These are phyloP conservation scores for Rhagologus leucostigma DNA, from an alignment of 2,113 vertebrate genomes.

Conservation along the genomic window DNA sequence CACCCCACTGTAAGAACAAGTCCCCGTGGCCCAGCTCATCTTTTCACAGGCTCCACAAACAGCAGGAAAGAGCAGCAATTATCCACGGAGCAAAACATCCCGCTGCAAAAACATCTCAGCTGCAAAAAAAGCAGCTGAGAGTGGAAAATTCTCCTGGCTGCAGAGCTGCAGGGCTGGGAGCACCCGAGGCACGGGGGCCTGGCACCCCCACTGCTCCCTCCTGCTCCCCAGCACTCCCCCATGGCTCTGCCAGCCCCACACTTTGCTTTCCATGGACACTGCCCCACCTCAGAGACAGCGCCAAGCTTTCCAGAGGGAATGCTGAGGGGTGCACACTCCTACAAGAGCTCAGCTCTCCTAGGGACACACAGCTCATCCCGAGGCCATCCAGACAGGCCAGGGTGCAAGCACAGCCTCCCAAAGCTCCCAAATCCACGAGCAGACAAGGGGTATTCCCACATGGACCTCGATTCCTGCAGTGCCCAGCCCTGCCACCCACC, in stretches of 20 bases:
- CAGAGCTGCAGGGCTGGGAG: not conserved
- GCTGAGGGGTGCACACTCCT: not conserved
- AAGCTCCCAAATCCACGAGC: not conserved
- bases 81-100: not conserved
- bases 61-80: not conserved
- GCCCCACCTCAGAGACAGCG: not conserved
- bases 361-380: not conserved
- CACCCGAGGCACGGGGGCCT: not conserved
- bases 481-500: not conserved
- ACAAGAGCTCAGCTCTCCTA: not conserved
- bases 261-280: too few species aligned
- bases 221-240: not conserved
- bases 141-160: not conserved
- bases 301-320: not conserved
- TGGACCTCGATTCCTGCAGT: not conserved
- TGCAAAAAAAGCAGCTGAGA: too few species aligned
- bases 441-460: not conserved
- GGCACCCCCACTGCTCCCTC: not conserved
- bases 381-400: not conserved
- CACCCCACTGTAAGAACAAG: not conserved
- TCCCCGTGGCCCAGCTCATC: not conserved
- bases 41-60: not conserved
- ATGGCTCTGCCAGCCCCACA: not conserved
- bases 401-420: not conserved
- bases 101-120: too few species aligned